Conservation (phyloP, 2,888 invertebrate species). For the Rotaria magnacalcarata region DNA sequence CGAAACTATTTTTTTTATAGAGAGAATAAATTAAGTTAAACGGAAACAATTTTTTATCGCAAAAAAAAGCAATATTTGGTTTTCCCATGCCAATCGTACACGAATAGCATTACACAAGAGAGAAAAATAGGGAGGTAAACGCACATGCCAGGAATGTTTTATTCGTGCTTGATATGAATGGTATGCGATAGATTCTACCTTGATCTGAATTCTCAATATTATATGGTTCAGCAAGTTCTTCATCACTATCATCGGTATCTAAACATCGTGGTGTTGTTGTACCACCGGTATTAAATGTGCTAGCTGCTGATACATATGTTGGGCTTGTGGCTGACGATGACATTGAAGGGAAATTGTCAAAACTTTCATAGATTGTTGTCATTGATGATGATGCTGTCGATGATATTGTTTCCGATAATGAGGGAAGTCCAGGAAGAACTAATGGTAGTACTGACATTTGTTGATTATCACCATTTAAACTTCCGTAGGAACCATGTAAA, state of each 20-base stretch:
- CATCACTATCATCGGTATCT: neutral
- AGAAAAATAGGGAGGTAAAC: too few relatives aligned
- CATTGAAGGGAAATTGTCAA: neutral
- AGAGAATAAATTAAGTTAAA: too few relatives aligned
- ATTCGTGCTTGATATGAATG: too few relatives aligned
- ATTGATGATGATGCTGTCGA: neutral
- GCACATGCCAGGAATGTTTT: too few relatives aligned
- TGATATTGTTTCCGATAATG: neutral
- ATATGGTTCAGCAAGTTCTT: neutral
- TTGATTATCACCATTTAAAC: constrained; percentile 6
- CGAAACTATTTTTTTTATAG: neutral
- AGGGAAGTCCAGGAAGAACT: neutral
- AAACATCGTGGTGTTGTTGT: neutral
- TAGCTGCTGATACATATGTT: neutral
- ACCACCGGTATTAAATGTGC: neutral
- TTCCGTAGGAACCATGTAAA: constrained; percentile 23
- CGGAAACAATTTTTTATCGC: too few relatives aligned
- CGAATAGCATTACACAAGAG: too few relatives aligned
- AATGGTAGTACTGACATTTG: neutral
- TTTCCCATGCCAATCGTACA: too few relatives aligned
- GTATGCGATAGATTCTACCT: neutral
- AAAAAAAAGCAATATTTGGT: too few relatives aligned
- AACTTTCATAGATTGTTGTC: neutral
- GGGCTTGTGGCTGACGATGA: neutral
- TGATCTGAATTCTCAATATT: neutral